These are phyloP conservation scores for Pogonomyrmex californicus DNA, from an alignment of 1,140 invertebrate genomes.

Conservation along the genomic window DNA sequence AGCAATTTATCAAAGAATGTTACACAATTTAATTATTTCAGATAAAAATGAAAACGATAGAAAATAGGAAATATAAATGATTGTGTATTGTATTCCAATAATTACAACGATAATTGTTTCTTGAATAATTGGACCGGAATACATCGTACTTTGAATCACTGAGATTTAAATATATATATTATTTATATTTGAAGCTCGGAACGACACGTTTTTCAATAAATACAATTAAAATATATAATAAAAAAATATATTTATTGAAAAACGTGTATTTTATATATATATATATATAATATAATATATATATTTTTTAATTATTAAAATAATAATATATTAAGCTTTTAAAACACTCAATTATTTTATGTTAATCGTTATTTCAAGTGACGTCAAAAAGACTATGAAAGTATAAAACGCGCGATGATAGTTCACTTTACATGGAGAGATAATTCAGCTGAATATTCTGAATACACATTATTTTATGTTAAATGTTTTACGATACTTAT, in stretches of 20 bases:
- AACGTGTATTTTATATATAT: neutral
- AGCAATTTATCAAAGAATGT: conserved; percentile 18
- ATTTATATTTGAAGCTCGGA: neutral
- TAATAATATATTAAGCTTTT: neutral
- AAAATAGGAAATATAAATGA: neutral
- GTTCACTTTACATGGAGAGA: neutral
- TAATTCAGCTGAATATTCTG: neutral
- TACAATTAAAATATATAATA: neutral
- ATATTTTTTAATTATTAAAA: neutral
- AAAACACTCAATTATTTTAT: neutral
- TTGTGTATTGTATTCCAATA: conserved; percentile 2
- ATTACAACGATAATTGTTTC: neutral
- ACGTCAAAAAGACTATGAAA: neutral
- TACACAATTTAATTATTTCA: conserved; percentile 1
- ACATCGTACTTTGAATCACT: neutral
- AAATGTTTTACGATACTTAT: too few relatives aligned
- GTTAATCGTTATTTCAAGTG: neutral
- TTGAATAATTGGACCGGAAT: neutral
- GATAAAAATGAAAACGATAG: neutral
- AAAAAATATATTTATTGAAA: neutral
- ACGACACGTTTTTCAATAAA: neutral
- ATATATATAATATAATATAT: too few relatives aligned
- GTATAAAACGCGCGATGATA: neutral
- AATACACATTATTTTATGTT: neutral
- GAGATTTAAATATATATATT: neutral